Evolutionary conservation across 2,888 invertebrate genomes (phyloP).

Genomic region (Ophioninae sp.): DNA sequence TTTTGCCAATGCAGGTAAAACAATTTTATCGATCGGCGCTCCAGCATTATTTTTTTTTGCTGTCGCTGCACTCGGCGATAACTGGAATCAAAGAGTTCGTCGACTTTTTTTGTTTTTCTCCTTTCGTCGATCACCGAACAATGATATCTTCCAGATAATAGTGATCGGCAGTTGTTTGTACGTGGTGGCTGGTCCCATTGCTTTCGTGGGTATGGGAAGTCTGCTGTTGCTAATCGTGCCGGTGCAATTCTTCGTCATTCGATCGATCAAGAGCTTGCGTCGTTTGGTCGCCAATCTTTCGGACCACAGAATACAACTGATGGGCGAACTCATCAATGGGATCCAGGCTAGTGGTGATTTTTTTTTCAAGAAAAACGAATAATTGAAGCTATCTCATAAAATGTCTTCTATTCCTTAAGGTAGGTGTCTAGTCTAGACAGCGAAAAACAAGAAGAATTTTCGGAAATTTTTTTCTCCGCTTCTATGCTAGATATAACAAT

Average conservation of each 20-base stretch:
- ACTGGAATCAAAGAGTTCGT: neutral
- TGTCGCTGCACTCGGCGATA: neutral
- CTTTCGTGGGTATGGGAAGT: conserved; percentile 90
- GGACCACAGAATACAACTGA: conserved; percentile 93
- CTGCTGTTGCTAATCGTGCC: conserved; percentile 91
- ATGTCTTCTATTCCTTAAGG: too few species aligned
- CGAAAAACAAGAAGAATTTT: too few species aligned
- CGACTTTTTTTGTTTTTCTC: conserved; percentile 65
- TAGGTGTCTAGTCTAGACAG: too few species aligned
- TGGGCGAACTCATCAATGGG: conserved; percentile 96
- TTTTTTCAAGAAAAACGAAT: neutral
- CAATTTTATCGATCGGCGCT: too few species aligned
- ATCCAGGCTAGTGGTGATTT: conserved; percentile 86
- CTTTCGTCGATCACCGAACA: neutral
- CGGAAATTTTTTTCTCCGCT: too few species aligned
- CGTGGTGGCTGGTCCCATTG: conserved; percentile 79
- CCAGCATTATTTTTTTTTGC: neutral
- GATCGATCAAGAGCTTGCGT: conserved; percentile 82
- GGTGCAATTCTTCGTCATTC: conserved; percentile 85
- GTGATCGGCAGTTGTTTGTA: conserved; percentile 70
- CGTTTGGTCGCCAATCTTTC: conserved; percentile 91
- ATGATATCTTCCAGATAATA: conserved; percentile 62
- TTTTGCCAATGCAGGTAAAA: conserved; percentile 88
- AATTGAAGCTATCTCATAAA: neutral
- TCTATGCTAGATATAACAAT: too few species aligned